Percentiles rank a stretch among this genome's conserved stretches.
phyloP scores from a whole-genome alignment of 2,888 invertebrate genomes.

The Troglohyphantes excavatus region DNA sequence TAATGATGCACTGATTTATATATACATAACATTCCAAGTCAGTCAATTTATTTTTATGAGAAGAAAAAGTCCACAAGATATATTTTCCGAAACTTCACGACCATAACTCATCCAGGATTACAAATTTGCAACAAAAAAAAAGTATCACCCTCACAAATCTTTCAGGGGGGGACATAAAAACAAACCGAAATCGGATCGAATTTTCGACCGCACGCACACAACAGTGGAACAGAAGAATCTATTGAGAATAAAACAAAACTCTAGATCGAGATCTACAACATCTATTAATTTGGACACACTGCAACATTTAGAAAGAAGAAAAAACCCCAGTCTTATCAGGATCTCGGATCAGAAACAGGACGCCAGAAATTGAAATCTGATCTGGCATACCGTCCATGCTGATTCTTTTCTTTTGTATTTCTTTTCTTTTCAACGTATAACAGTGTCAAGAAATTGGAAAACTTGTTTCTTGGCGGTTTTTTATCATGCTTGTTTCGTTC shows the following conservation, averaged over 20 bases:
- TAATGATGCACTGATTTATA: no score
- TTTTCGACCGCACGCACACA: conserved; percentile 16
- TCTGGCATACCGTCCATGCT: conserved; percentile 28
- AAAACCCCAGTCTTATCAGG: conserved; percentile 59
- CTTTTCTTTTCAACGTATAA: background rate
- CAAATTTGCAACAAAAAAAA: conserved; percentile 32
- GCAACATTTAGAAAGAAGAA: conserved; percentile 47
- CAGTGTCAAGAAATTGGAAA: conserved; percentile 55
- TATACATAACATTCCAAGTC: no score
- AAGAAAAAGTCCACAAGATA: conserved; percentile 8
- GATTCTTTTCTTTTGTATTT: conserved; percentile 20
- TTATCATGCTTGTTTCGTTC: conserved; percentile 36
- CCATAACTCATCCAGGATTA: conserved; percentile 39
- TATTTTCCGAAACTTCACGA: conserved; percentile 7
- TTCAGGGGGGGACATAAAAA: background rate
- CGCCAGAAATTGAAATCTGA: conserved; percentile 71
- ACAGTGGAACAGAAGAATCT: conserved; percentile 6
- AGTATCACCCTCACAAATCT: conserved; percentile 12
- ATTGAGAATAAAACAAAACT: conserved; percentile 8
- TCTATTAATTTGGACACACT: conserved; percentile 59
- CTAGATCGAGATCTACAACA: conserved; percentile 49
- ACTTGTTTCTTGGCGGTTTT: conserved; percentile 43
- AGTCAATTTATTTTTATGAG: no score
- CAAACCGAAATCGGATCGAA: background rate
- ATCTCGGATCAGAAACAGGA: conserved; percentile 39